A percentile compares a stretch with the other conserved stretches of the same genome.
Evolutionary conservation across 2,888 invertebrate species (phyloP).

Genomic region (Marronus borbonicus): DNA sequence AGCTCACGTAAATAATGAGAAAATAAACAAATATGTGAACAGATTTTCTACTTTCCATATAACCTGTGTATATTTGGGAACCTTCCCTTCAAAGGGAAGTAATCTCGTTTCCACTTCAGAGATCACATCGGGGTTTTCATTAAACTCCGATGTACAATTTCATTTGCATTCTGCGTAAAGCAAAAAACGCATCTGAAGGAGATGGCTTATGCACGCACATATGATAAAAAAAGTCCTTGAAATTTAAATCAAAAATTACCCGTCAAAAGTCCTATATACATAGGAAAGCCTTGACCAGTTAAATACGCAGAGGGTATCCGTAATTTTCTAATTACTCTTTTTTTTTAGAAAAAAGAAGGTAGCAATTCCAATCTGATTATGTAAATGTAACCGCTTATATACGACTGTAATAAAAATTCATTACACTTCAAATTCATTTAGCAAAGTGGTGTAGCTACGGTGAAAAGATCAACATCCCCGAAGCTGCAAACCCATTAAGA

Average conservation of each 20-base stretch:
- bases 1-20: constrained; percentile 49
- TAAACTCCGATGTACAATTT: constrained; percentile 3
- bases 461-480: constrained; percentile 30
- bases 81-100: constrained; percentile 1
- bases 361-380: too few species aligned
- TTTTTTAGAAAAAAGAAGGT: background rate
- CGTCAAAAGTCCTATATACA: background rate
- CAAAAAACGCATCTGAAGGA: background rate
- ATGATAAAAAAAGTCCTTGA: background rate
- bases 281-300: background rate
- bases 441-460: background rate
- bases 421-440: constrained; percentile 30
- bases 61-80: constrained; percentile 40
- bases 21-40: constrained; percentile 39
- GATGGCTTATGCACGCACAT: background rate
- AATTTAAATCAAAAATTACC: constrained; percentile 5
- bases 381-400: background rate
- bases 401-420: constrained; percentile 12
- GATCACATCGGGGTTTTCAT: constrained; percentile 28
- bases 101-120: constrained; percentile 13
- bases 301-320: too few species aligned
- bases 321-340: background rate
- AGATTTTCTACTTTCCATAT: constrained; percentile 31
- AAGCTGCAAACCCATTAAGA: constrained; percentile 16
- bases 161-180: constrained; percentile 7